These are phyloP conservation scores for Scaptomyza caliginosa DNA, from an alignment of 2,888 invertebrate species.

Conservation along the genomic window DNA sequence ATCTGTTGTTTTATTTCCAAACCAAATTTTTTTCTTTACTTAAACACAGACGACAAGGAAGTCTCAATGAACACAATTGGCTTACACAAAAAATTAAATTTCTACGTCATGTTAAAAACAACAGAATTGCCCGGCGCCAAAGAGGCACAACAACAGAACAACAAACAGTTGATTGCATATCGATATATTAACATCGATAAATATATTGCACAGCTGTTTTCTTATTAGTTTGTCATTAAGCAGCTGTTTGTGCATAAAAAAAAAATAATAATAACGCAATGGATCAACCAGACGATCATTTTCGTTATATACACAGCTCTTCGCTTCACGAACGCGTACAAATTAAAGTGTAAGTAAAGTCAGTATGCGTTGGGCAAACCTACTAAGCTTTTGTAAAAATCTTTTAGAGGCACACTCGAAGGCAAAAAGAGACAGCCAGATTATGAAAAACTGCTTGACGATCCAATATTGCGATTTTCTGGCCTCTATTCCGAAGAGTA, in stretches of 20 bases:
- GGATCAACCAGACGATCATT: constrained; percentile 88
- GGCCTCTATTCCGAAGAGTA: constrained; percentile 93
- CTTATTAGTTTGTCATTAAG: constrained; percentile 17
- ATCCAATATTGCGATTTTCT: constrained; percentile 95
- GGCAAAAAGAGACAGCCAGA: constrained; percentile 94
- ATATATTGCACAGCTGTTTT: constrained; percentile 25
- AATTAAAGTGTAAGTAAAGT: constrained; percentile 94
- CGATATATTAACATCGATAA: constrained; percentile 5
- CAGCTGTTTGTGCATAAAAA: constrained; percentile 39
- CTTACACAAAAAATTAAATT: background rate
- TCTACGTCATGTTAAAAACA: background rate
- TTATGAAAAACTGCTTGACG: constrained; percentile 93
- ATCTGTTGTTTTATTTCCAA: background rate
- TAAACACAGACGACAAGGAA: background rate
- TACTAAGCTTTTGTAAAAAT: constrained; percentile 25
- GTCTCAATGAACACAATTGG: background rate
- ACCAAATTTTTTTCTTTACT: background rate
- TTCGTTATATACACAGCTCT: constrained; percentile 95
- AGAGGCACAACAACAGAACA: background rate
- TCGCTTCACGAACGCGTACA: constrained; percentile 94
- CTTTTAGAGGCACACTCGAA: constrained; percentile 93
- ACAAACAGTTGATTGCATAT: background rate
- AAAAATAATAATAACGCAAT: constrained; percentile 46
- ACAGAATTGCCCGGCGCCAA: background rate
- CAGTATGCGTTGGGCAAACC: background rate